phyloP scores from a whole-genome alignment of 2,797 vertebrate species.

The Tamandua tetradactyla region DNA sequence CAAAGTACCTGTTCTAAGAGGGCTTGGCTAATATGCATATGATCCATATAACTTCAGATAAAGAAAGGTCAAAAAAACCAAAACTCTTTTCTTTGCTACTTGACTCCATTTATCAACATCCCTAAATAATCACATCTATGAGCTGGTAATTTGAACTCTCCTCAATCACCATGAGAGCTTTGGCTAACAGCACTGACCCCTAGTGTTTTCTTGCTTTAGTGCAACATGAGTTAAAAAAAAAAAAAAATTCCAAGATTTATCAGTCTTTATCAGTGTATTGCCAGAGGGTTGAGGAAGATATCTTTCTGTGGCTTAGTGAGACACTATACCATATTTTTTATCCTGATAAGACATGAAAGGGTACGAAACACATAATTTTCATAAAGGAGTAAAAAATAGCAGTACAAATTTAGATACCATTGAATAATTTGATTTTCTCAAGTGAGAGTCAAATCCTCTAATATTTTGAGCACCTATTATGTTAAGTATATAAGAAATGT shows the following conservation, averaged over 20 bases:
- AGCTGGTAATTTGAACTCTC: neutral
- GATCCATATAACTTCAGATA: neutral
- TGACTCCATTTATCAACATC: accelerated
- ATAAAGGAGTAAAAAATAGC: neutral
- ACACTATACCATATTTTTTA: neutral
- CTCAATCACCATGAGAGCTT: neutral
- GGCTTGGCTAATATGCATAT: neutral
- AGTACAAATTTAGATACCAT: neutral
- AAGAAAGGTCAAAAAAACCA: neutral
- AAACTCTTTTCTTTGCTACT: neutral
- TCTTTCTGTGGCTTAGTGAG: neutral
- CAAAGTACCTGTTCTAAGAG: neutral
- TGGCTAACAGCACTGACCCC: conserved; percentile 58
- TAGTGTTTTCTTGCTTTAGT: conserved; percentile 43
- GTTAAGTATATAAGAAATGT: neutral
- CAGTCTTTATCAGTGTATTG: neutral
- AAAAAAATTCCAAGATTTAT: neutral
- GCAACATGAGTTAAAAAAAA: neutral
- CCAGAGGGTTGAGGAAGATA: neutral
- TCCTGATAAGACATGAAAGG: neutral
- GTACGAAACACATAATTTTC: neutral
- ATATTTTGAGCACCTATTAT: neutral
- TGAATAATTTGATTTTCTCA: conserved; percentile 37
- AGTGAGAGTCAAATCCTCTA: neutral
- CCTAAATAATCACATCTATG: neutral